These are phyloP conservation scores for Machimus atricapillus DNA, from an alignment of 2,888 invertebrate species.

Conservation along the genomic window DNA sequence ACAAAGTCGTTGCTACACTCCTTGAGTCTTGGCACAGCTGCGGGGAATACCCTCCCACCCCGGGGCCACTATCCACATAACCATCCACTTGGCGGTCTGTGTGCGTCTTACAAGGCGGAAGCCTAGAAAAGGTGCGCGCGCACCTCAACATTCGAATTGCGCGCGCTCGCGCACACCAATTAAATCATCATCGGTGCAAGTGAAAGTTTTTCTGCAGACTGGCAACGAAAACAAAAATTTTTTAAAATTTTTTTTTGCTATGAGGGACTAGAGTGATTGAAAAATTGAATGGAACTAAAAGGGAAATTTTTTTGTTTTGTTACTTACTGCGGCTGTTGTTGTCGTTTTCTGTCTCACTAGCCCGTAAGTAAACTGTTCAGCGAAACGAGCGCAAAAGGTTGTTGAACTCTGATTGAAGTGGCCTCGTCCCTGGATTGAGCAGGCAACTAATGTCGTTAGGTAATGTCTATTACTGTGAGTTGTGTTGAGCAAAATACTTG, in stretches of 20 bases:
- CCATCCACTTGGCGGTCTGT: not conserved
- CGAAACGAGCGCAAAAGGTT: conserved; percentile 29
- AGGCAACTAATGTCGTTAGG: not conserved
- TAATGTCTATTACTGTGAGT: not conserved
- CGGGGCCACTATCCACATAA: not conserved
- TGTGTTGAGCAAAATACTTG: not conserved
- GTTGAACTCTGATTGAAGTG: conserved; percentile 27
- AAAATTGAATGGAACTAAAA: not conserved
- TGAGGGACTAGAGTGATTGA: not conserved
- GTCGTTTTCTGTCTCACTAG: not conserved
- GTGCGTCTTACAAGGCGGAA: not conserved
- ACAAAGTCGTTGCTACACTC: not conserved
- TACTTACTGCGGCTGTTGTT: not conserved
- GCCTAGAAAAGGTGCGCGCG: not conserved
- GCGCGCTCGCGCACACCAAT: not conserved
- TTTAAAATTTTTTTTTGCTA: not conserved
- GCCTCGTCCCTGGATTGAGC: conserved; percentile 32
- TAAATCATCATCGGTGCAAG: not conserved
- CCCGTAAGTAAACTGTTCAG: not conserved
- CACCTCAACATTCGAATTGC: not conserved
- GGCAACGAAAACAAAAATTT: not conserved
- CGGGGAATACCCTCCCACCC: not conserved
- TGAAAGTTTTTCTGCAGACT: not conserved
- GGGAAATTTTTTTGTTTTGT: not conserved
- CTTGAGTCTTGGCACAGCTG: not conserved